Percentiles rank a stretch among this genome's conserved stretches.
Conservation (phyloP, 2,888 invertebrate genomes). For the Idaea biselata region DNA sequence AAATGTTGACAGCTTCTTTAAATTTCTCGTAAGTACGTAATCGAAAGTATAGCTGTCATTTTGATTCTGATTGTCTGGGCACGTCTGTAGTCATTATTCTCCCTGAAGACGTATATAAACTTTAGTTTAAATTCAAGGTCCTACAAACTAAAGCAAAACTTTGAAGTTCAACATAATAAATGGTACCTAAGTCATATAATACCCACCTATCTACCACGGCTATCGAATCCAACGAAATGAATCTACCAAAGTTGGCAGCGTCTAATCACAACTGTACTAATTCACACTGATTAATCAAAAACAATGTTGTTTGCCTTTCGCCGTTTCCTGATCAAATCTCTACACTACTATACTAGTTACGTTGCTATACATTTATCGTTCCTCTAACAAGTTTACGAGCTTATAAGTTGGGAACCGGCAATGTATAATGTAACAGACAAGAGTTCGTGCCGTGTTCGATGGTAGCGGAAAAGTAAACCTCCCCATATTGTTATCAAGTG, state of each 20-base stretch:
- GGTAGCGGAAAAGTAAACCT: conserved; percentile 22
- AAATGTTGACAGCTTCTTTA: too few species aligned
- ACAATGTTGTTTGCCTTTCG: conserved; percentile 58
- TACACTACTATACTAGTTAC: background rate
- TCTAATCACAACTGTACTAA: conserved; percentile 30
- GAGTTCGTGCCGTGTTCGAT: conserved; percentile 8
- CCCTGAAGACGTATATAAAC: background rate
- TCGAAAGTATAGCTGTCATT: too few species aligned
- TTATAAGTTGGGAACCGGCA: conserved; percentile 14
- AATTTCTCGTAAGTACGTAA: too few species aligned
- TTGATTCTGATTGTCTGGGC: too few species aligned
- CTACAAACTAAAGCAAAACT: background rate
- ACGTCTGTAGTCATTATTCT: background rate
- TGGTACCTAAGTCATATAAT: background rate
- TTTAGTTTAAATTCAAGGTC: background rate
- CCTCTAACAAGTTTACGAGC: background rate
- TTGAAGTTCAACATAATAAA: background rate
- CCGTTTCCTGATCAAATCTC: conserved; percentile 39
- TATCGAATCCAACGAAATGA: conserved; percentile 12
- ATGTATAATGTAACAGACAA: conserved; percentile 9
- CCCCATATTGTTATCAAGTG: conserved; percentile 61
- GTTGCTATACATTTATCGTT: background rate
- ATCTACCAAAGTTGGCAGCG: conserved; percentile 20
- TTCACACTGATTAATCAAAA: conserved; percentile 68
- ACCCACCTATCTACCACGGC: background rate